A percentile compares a stretch with the other conserved stretches of the same genome.
Evolutionary conservation across 2,797 vertebrate species (phyloP).

Genomic region (Sphenodon punctatus): DNA sequence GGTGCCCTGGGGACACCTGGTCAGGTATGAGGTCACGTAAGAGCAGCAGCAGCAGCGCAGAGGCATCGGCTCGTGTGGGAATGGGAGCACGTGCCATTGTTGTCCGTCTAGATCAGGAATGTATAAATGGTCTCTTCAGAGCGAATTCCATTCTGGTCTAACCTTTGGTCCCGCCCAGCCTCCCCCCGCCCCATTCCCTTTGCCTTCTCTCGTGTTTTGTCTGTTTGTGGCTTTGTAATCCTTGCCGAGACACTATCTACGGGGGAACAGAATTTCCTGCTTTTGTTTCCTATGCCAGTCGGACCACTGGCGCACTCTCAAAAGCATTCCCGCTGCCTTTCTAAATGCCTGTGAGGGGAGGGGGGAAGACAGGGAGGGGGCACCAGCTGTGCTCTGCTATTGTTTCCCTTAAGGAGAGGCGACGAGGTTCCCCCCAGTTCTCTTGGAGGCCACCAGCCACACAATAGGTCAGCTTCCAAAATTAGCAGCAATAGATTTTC

Average conservation of each 20-base stretch:
- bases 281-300: constrained; percentile 83
- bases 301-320: constrained; percentile 82
- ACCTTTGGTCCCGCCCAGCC: constrained; percentile 69
- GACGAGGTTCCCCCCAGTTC: constrained; percentile 53
- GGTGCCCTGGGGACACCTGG: constrained; percentile 65
- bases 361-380: constrained; percentile 69
- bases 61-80: constrained; percentile 74
- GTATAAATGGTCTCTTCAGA: constrained; percentile 80
- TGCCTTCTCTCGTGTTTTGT: constrained; percentile 83
- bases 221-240: constrained; percentile 83
- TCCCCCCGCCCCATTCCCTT: constrained; percentile 45
- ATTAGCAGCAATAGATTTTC: constrained; percentile 74
- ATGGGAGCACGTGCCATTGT: constrained; percentile 73
- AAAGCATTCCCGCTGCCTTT: constrained; percentile 84
- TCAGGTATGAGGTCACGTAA: background rate
- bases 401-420: constrained; percentile 72
- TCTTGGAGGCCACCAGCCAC: constrained; percentile 57
- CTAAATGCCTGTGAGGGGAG: constrained; percentile 70
- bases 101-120: constrained; percentile 69
- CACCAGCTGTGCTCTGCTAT: constrained; percentile 78
- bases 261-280: constrained; percentile 85
- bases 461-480: constrained; percentile 81
- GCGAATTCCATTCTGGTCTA: constrained; percentile 81
- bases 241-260: constrained; percentile 84
- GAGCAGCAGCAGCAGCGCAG: constrained; percentile 10